Conservation (phyloP, 2,113 vertebrate genomes). For the Lucifuga dentata region DNA sequence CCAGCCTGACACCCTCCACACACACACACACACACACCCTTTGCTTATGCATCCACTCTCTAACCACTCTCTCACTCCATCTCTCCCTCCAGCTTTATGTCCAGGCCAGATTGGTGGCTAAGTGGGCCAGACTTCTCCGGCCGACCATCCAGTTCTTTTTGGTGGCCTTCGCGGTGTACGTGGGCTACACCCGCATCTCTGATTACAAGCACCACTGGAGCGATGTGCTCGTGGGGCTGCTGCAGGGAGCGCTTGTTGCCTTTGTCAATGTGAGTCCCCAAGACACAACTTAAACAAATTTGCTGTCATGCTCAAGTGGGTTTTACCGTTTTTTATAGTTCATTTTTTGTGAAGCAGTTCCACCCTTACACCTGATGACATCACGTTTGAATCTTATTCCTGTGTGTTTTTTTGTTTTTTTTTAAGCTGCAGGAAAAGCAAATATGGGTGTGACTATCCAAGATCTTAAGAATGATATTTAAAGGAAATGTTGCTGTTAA, state of each 20-base stretch:
- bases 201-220: conserved; percentile 99
- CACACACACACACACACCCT: too few species aligned
- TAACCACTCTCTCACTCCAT: background rate
- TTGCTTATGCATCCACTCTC: background rate
- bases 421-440: conserved; percentile 26
- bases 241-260: conserved; percentile 93
- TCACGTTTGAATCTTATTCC: conserved; percentile 4
- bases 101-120: conserved; percentile 89
- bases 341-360: conserved; percentile 8
- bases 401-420: conserved; percentile 40
- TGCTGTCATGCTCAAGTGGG: too few species aligned
- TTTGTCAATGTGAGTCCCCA: conserved; percentile 86
- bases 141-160: conserved; percentile 96
- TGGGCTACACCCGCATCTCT: conserved; percentile 93
- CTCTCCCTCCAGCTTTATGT: conserved; percentile 87
- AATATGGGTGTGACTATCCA: conserved; percentile 31
- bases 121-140: conserved; percentile 91
- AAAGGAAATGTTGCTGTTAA: conserved; percentile 20
- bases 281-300: too few species aligned
- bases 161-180: conserved; percentile 92
- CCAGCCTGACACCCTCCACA: background rate
- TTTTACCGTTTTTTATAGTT: too few species aligned
- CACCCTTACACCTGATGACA: conserved; percentile 37
- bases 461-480: conserved; percentile 24
- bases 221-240: conserved; percentile 91